These are phyloP conservation scores for Hippocampus zosterae DNA, from an alignment of 2,113 vertebrate species.

Conservation along the genomic window DNA sequence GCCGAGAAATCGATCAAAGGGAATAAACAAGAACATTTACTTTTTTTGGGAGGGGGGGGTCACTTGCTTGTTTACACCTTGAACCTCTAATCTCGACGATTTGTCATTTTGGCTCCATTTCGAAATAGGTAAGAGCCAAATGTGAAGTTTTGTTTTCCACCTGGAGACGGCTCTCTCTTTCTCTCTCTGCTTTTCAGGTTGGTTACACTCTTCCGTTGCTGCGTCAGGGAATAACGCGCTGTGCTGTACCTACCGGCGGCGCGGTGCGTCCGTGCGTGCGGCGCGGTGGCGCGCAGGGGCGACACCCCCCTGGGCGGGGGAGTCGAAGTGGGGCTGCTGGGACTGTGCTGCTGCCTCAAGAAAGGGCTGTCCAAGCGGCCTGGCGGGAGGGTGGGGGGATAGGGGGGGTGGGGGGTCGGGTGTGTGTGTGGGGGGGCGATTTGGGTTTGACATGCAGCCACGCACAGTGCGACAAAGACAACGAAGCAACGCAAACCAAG, in stretches of 20 bases:
- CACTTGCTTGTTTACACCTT: background rate
- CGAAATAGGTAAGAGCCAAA: background rate
- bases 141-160: background rate
- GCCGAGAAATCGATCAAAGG: too few species aligned
- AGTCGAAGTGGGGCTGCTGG: constrained; percentile 75
- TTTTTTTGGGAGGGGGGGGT: too few species aligned
- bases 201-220: background rate
- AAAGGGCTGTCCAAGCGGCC: constrained; percentile 97
- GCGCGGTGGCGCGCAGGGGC: constrained; percentile 61
- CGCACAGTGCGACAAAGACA: constrained; percentile 38
- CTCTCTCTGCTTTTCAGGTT: background rate
- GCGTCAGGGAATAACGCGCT: constrained; percentile 15
- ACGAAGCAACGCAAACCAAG: constrained; percentile 31
- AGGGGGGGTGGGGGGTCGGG: constrained; percentile 16
- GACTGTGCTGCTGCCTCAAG: constrained; percentile 95
- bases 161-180: background rate
- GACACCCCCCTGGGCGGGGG: constrained; percentile 79
- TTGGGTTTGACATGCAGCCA: constrained; percentile 55
- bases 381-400: constrained; percentile 62
- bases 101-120: too few species aligned
- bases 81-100: too few species aligned
- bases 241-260: constrained; percentile 74
- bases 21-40: too few species aligned
- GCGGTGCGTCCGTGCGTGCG: constrained; percentile 61
- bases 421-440: too few species aligned